phyloP scores from a whole-genome alignment of 2,888 invertebrate species.

The Drosophila prostipennis region DNA sequence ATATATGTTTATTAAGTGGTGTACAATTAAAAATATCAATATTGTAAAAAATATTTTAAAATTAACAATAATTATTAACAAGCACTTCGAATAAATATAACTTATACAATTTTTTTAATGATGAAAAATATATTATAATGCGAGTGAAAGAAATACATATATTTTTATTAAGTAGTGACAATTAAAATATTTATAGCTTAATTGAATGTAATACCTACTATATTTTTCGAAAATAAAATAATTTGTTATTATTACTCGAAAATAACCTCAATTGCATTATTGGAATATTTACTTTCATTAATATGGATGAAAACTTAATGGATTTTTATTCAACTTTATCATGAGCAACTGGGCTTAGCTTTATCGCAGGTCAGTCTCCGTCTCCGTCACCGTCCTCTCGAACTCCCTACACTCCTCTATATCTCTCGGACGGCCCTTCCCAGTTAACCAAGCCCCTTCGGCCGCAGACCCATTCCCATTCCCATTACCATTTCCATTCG shows the following conservation, averaged over 20 bases:
- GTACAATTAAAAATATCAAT: too few relatives aligned
- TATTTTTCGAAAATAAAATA: background rate
- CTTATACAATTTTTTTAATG: too few relatives aligned
- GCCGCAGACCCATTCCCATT: conserved; percentile 42
- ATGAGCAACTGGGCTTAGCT: background rate
- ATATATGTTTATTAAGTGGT: too few relatives aligned
- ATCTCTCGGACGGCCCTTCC: conserved; percentile 31
- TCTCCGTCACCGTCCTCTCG: background rate
- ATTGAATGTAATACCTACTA: too few relatives aligned
- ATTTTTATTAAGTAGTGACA: too few relatives aligned
- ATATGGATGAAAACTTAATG: background rate
- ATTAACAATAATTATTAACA: too few relatives aligned
- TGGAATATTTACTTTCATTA: background rate
- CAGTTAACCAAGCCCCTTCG: conserved; percentile 44
- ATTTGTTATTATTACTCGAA: too few relatives aligned
- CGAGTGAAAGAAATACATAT: too few relatives aligned
- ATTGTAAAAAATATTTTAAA: too few relatives aligned
- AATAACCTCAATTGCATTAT: background rate
- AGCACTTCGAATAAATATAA: too few relatives aligned
- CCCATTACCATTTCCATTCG: conserved; percentile 38
- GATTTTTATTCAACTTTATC: background rate
- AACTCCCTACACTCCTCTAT: conserved; percentile 3
- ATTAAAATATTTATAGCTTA: too few relatives aligned
- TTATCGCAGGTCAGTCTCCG: conserved; percentile 20
- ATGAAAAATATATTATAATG: too few relatives aligned